Conservation (phyloP, 2,888 invertebrate genomes). For the Linnaemya tessellans region DNA sequence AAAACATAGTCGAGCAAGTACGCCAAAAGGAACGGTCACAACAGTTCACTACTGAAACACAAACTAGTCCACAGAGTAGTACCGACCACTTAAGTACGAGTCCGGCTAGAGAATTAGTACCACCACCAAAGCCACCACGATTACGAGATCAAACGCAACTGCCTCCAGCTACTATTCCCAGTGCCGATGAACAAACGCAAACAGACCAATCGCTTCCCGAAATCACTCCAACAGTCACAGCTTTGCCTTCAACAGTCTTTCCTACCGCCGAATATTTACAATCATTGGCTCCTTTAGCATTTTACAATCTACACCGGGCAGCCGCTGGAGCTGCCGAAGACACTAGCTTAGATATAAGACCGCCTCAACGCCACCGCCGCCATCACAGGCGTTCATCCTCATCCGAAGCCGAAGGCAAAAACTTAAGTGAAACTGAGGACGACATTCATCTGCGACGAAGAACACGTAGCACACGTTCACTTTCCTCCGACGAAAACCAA, state of each 20-base stretch:
- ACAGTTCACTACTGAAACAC: constrained; percentile 83
- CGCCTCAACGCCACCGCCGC: constrained; percentile 84
- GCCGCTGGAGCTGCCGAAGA: constrained; percentile 80
- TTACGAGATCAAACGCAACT: constrained; percentile 70
- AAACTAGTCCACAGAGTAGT: constrained; percentile 80
- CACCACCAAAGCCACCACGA: constrained; percentile 79
- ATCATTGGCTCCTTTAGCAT: constrained; percentile 83
- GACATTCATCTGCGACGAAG: constrained; percentile 83
- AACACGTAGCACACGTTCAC: constrained; percentile 82
- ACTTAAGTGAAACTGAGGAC: constrained; percentile 83
- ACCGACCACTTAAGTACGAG: constrained; percentile 72
- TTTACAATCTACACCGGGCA: constrained; percentile 84
- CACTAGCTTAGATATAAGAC: constrained; percentile 76
- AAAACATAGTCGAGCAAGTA: constrained; percentile 86
- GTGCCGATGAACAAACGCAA: constrained; percentile 80
- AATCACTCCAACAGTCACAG: constrained; percentile 80
- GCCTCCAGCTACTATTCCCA: constrained; percentile 63
- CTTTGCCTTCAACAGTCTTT: constrained; percentile 84
- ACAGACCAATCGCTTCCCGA: constrained; percentile 74
- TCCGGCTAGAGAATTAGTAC: constrained; percentile 71
- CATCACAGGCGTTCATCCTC: constrained; percentile 76
- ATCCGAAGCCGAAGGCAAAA: constrained; percentile 73
- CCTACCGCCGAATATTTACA: constrained; percentile 84
- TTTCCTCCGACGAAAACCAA: constrained; percentile 85
- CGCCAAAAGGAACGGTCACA: constrained; percentile 78